Evolutionary conservation across 2,888 invertebrate species (phyloP).

Genomic region (Eutolmus rufibarbis): DNA sequence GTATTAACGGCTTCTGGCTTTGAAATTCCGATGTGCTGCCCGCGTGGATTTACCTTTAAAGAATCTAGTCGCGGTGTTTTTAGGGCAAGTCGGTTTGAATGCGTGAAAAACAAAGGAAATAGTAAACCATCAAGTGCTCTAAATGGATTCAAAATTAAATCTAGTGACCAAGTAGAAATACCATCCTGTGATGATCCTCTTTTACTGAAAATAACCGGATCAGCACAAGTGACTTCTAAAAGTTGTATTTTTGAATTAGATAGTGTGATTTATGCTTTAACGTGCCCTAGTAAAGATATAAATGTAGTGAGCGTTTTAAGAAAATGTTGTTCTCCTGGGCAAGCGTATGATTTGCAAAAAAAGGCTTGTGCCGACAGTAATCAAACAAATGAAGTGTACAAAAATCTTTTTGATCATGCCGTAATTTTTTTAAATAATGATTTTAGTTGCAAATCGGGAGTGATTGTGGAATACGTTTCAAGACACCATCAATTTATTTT

Average conservation of each 20-base stretch:
- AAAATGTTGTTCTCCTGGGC: constrained; percentile 58
- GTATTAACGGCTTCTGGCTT: not conserved
- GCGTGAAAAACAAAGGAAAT: not conserved
- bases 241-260: constrained; percentile 41
- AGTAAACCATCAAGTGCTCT: not conserved
- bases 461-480: constrained; percentile 56
- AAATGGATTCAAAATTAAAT: not conserved
- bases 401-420: constrained; percentile 52
- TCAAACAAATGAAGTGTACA: constrained; percentile 48
- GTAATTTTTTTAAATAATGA: constrained; percentile 54
- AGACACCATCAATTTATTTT: constrained; percentile 52
- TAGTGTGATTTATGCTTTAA: constrained; percentile 28
- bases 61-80: constrained; percentile 13
- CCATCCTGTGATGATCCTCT: constrained; percentile 41
- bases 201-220: constrained; percentile 21
- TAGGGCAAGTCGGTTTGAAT: constrained; percentile 27
- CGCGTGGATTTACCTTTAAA: constrained; percentile 33
- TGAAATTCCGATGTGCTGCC: constrained; percentile 41
- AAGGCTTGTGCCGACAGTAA: constrained; percentile 51
- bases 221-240: not conserved
- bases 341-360: constrained; percentile 52
- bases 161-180: constrained; percentile 27
- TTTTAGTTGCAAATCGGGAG: constrained; percentile 54
- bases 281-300: constrained; percentile 17
- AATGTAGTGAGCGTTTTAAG: constrained; percentile 52